Conservation (phyloP, 2,797 vertebrate genomes). For the Coreius guichenoti region DNA sequence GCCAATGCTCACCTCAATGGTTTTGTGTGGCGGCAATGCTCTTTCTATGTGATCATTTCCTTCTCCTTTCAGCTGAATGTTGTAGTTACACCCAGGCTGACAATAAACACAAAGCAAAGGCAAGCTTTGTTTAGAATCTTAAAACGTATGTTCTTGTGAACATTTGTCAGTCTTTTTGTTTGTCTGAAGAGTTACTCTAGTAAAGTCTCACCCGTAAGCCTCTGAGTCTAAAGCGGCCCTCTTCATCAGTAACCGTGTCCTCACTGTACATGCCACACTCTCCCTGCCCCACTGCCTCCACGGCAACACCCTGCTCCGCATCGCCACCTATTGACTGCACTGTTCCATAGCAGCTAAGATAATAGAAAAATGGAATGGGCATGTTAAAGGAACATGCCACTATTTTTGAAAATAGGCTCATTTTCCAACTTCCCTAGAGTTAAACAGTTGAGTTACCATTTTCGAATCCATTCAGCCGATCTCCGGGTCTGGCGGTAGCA, state of each 20-base stretch:
- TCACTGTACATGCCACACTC: conserved; percentile 93
- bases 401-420: too few species aligned
- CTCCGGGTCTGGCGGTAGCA: too few species aligned
- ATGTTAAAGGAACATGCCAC: too few species aligned
- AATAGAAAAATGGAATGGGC: neutral
- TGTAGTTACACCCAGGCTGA: conserved; percentile 89
- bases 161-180: neutral
- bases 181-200: neutral
- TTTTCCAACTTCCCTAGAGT: too few species aligned
- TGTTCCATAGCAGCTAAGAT: conserved; percentile 89
- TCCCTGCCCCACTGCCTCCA: conserved; percentile 92
- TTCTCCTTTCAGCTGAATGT: conserved; percentile 91
- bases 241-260: conserved; percentile 95
- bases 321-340: conserved; percentile 95
- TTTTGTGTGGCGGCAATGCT: conserved; percentile 89
- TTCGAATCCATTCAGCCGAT: too few species aligned
- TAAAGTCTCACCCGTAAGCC: conserved; percentile 89
- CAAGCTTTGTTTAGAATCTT: neutral
- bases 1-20: conserved; percentile 82
- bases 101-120: conserved; percentile 8
- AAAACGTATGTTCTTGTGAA: neutral
- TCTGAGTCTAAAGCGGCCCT: conserved; percentile 92
- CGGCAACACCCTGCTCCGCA: conserved; percentile 90
- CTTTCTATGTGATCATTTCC: conserved; percentile 97
- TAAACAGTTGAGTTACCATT: too few species aligned